These are phyloP conservation scores for Trichonephila clavipes DNA, from an alignment of 1,140 invertebrate species.

Conservation along the genomic window DNA sequence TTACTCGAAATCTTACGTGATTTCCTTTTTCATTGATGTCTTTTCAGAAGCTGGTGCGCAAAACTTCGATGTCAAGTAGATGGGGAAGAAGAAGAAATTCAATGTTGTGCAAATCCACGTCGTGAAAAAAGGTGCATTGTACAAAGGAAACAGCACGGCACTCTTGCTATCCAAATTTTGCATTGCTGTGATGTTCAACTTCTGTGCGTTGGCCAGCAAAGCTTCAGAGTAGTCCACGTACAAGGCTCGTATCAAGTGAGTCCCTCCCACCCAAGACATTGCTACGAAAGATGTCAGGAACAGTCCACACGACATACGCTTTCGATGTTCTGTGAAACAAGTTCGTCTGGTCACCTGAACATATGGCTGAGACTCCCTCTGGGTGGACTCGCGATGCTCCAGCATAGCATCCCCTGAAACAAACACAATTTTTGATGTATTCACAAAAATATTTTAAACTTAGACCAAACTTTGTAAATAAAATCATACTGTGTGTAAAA, in stretches of 20 bases:
- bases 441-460: too few species aligned
- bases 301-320: conserved; percentile 91
- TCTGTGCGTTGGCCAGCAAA: conserved; percentile 55
- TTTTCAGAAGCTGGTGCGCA: conserved; percentile 77
- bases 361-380: conserved; percentile 18
- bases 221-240: conserved; percentile 64
- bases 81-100: conserved; percentile 93
- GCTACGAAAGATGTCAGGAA: conserved; percentile 91
- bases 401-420: conserved; percentile 66
- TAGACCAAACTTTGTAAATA: too few species aligned
- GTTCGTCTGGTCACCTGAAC: conserved; percentile 66
- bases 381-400: not conserved
- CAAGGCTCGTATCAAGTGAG: conserved; percentile 88
- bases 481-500: too few species aligned
- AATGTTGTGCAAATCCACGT: conserved; percentile 97
- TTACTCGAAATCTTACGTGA: conserved; percentile 28
- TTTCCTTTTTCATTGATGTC: conserved; percentile 72
- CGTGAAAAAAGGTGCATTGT: conserved; percentile 95
- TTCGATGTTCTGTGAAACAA: conserved; percentile 76
- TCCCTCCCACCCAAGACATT: conserved; percentile 92
- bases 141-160: conserved; percentile 79
- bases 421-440: not conserved
- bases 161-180: not conserved
- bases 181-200: not conserved
- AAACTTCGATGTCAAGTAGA: conserved; percentile 89